A percentile compares a stretch with the other conserved stretches of the same genome.
Evolutionary conservation across 2,888 invertebrate genomes (phyloP).

Genomic region (Cyclophora albipunctata): DNA sequence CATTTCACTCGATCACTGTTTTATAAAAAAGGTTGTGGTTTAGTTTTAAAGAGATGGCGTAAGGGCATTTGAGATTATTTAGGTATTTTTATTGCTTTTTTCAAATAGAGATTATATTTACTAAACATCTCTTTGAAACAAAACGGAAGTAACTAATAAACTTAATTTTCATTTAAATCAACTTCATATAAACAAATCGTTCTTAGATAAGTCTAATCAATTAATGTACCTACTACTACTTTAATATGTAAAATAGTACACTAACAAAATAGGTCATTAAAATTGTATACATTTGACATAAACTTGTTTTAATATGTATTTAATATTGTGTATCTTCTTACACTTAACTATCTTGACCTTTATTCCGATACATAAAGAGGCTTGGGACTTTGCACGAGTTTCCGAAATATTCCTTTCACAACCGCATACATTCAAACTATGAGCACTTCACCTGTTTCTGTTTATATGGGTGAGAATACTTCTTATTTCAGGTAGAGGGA

Average conservation of each 20-base stretch:
- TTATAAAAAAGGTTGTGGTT: constrained; percentile 31
- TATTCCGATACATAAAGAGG: constrained; percentile 65
- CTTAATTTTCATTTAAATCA: constrained; percentile 8
- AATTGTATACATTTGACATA: constrained; percentile 38
- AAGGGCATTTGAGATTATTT: constrained; percentile 25
- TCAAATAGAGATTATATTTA: constrained; percentile 5
- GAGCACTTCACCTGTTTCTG: constrained; percentile 38
- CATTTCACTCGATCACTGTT: constrained; percentile 43
- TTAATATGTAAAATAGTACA: constrained; percentile 28
- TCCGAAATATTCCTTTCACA: constrained; percentile 28
- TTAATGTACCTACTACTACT: constrained; percentile 28
- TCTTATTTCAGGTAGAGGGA: constrained; percentile 75
- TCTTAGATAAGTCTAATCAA: constrained; percentile 30
- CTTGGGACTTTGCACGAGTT: constrained; percentile 69
- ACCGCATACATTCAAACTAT: constrained; percentile 18
- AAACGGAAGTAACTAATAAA: constrained; percentile 21
- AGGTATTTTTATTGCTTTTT: not conserved
- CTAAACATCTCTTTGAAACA: constrained; percentile 42
- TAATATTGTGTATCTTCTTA: constrained; percentile 25
- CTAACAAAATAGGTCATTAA: constrained; percentile 50
- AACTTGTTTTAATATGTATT: constrained; percentile 52
- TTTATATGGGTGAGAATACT: constrained; percentile 73
- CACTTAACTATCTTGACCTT: constrained; percentile 32
- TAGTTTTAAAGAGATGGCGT: constrained; percentile 48
- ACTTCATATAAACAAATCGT: constrained; percentile 18